A percentile compares a stretch with the other conserved stretches of the same genome.
These are phyloP conservation scores for Dicyrtomina minuta DNA, from an alignment of 2,888 invertebrate species.

Conservation along the genomic window DNA sequence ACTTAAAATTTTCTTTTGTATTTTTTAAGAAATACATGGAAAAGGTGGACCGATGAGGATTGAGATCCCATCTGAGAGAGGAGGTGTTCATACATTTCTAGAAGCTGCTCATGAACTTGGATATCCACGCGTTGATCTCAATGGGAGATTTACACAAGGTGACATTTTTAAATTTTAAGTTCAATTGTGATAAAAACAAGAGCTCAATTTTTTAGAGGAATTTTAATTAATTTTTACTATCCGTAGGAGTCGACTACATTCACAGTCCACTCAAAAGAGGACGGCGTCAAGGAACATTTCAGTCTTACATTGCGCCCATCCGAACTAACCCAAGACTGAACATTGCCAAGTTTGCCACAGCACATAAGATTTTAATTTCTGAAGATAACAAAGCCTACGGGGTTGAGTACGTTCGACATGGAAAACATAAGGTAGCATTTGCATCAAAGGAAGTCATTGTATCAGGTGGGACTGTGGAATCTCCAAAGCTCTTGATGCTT, in stretches of 20 bases:
- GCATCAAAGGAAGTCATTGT: background rate
- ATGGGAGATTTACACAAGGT: slow-evolving; percentile 19
- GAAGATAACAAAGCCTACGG: background rate
- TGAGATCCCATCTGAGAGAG: background rate
- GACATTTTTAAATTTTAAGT: background rate
- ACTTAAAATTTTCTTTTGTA: too few relatives aligned
- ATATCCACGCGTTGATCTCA: background rate
- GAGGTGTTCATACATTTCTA: background rate
- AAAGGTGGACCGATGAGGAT: slow-evolving; percentile 7
- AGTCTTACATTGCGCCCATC: background rate
- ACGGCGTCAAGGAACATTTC: background rate
- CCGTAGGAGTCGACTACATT: background rate
- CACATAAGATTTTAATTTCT: background rate
- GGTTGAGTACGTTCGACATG: background rate
- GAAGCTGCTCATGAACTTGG: slow-evolving; percentile 4
- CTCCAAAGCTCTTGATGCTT: background rate
- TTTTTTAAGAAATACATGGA: too few relatives aligned
- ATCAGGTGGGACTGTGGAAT: too few relatives aligned
- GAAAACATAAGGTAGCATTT: background rate
- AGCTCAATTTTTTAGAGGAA: background rate
- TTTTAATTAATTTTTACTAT: background rate
- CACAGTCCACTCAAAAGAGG: background rate
- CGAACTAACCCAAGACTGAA: background rate
- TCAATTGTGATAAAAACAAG: background rate
- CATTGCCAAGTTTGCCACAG: background rate